phyloP scores from a whole-genome alignment of 2,888 invertebrate species.

The Leptopilina drosophilae region DNA sequence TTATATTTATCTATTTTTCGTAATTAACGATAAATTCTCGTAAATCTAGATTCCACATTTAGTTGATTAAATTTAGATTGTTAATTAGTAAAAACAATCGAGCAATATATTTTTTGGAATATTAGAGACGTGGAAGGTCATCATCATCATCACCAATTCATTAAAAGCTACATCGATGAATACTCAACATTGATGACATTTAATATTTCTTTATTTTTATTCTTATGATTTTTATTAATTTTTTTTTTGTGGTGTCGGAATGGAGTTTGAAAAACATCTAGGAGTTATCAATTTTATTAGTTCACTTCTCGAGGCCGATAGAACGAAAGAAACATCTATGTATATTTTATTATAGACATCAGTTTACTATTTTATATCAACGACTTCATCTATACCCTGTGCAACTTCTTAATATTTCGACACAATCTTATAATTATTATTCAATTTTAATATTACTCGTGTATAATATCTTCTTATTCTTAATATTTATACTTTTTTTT shows the following conservation, averaged over 20 bases:
- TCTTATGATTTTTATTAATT: too few species aligned
- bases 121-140: constrained; percentile 50
- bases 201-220: constrained; percentile 61
- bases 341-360: constrained; percentile 74
- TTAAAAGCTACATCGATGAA: constrained; percentile 65
- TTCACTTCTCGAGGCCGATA: constrained; percentile 72
- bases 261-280: constrained; percentile 72
- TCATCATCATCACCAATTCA: constrained; percentile 43
- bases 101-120: constrained; percentile 49
- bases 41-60: constrained; percentile 58
- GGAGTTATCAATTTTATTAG: constrained; percentile 68
- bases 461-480: constrained; percentile 56
- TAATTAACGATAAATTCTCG: constrained; percentile 51
- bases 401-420: constrained; percentile 75
- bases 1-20: constrained; percentile 46
- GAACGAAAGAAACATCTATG: constrained; percentile 74
- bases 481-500: constrained; percentile 43
- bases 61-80: constrained; percentile 58
- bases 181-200: constrained; percentile 73
- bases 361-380: constrained; percentile 72
- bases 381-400: constrained; percentile 77
- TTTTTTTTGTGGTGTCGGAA: constrained; percentile 63
- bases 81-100: constrained; percentile 66
- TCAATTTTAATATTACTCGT: constrained; percentile 65
- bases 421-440: constrained; percentile 73